phyloP scores from a whole-genome alignment of 2,888 invertebrate genomes.

The Troglohyphantes excavatus region DNA sequence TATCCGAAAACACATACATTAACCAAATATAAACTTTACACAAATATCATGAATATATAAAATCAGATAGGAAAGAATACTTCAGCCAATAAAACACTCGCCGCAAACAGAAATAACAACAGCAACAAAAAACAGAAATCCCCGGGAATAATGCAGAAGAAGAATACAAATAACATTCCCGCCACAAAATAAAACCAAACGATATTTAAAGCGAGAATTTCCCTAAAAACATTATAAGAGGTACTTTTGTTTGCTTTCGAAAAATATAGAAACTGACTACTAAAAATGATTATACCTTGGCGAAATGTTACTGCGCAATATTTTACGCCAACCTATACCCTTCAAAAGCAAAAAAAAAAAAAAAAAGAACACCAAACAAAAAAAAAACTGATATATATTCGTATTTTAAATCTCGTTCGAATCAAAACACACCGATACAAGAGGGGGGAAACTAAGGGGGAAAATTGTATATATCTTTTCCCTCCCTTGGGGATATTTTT shows the following conservation, averaged over 20 bases:
- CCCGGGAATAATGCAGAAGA: neutral
- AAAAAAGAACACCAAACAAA: too few relatives aligned
- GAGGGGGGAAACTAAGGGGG: neutral
- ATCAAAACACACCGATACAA: constrained; percentile 30
- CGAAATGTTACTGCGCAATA: constrained; percentile 18
- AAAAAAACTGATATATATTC: neutral
- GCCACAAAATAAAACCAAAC: neutral
- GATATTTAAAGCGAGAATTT: constrained; percentile 28
- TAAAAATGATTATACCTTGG: constrained; percentile 11
- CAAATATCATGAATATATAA: constrained; percentile 18
- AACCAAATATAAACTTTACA: neutral
- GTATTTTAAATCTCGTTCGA: constrained; percentile 24
- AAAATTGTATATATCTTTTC: constrained; percentile 1
- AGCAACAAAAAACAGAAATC: neutral
- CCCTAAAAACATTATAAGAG: constrained; percentile 8
- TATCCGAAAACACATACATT: neutral
- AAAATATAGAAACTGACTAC: neutral
- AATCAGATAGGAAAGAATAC: neutral
- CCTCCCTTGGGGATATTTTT: constrained; percentile 12
- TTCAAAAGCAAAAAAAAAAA: neutral
- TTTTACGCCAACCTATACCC: constrained; percentile 14
- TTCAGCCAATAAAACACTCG: neutral
- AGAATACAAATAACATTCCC: neutral
- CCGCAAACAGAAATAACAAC: neutral
- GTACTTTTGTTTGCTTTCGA: neutral